phyloP scores from a whole-genome alignment of 2,888 invertebrate genomes.

The Hemithea aestivaria region DNA sequence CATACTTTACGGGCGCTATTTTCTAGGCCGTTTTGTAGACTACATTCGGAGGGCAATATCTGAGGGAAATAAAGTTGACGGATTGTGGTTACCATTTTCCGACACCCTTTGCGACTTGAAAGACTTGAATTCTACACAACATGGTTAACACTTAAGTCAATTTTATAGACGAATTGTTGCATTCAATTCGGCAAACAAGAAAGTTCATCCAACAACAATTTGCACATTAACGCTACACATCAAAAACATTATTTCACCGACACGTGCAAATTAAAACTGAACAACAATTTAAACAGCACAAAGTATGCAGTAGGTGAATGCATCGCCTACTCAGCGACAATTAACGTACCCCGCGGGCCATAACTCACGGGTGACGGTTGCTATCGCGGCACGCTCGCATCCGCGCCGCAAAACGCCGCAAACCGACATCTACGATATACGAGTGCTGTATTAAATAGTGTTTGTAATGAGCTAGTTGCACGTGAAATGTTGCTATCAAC shows the following conservation, averaged over 20 bases:
- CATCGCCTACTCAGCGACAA: conserved; percentile 51
- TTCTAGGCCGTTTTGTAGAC: conserved; percentile 23
- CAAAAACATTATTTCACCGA: too few relatives aligned
- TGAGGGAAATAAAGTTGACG: conserved; percentile 6
- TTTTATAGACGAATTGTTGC: too few relatives aligned
- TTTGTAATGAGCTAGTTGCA: too few relatives aligned
- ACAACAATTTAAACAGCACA: neutral
- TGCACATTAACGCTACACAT: too few relatives aligned
- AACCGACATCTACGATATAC: conserved; percentile 39
- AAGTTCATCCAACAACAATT: too few relatives aligned
- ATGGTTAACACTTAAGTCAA: too few relatives aligned
- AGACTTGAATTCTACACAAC: too few relatives aligned
- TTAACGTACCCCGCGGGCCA: conserved; percentile 52
- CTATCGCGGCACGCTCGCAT: conserved; percentile 42
- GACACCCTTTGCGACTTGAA: too few relatives aligned
- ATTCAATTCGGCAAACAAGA: too few relatives aligned
- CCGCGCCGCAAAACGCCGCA: conserved; percentile 47
- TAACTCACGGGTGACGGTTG: conserved; percentile 55
- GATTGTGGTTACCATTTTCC: conserved; percentile 1
- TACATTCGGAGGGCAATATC: conserved; percentile 19
- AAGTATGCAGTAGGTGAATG: conserved; percentile 29
- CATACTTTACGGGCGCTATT: conserved; percentile 24
- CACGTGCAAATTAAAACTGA: too few relatives aligned
- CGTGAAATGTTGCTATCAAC: too few relatives aligned
- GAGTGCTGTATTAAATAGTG: too few relatives aligned